Evolutionary conservation across 2,888 invertebrate genomes (phyloP).

Genomic region (Pyrgus malvae): DNA sequence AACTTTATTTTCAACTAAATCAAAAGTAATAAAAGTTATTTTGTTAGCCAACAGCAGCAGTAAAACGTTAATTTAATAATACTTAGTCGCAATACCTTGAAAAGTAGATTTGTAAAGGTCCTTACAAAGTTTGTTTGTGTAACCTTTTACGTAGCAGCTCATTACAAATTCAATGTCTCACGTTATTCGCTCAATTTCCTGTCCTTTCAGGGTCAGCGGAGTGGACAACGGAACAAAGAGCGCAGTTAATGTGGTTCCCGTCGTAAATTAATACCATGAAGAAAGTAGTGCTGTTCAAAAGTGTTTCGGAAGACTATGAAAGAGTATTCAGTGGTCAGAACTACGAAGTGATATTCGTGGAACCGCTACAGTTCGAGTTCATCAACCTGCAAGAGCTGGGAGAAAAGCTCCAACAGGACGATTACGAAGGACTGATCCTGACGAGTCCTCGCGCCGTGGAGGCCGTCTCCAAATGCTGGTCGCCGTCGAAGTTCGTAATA

Average conservation of each 20-base stretch:
- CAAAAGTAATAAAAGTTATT: neutral
- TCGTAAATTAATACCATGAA: constrained; percentile 47
- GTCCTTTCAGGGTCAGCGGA: constrained; percentile 52
- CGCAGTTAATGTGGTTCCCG: constrained; percentile 29
- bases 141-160: constrained; percentile 19
- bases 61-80: too few relatives aligned
- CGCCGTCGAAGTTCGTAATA: constrained; percentile 56
- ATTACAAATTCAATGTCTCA: constrained; percentile 38
- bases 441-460: constrained; percentile 68
- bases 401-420: constrained; percentile 44
- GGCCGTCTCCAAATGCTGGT: constrained; percentile 64
- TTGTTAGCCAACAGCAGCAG: too few relatives aligned
- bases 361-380: constrained; percentile 63
- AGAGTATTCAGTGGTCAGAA: constrained; percentile 54
- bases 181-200: constrained; percentile 45
- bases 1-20: neutral
- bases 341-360: constrained; percentile 61
- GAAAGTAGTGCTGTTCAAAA: constrained; percentile 68
- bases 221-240: constrained; percentile 37
- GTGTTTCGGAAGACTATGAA: constrained; percentile 65
- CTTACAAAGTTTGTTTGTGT: constrained; percentile 19
- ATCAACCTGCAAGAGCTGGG: constrained; percentile 47
- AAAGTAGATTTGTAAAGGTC: too few relatives aligned
- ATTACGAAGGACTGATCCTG: constrained; percentile 59
- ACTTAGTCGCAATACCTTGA: too few relatives aligned